Conservation (phyloP, 2,797 vertebrate species). For the Pagetopsis macropterus region DNA sequence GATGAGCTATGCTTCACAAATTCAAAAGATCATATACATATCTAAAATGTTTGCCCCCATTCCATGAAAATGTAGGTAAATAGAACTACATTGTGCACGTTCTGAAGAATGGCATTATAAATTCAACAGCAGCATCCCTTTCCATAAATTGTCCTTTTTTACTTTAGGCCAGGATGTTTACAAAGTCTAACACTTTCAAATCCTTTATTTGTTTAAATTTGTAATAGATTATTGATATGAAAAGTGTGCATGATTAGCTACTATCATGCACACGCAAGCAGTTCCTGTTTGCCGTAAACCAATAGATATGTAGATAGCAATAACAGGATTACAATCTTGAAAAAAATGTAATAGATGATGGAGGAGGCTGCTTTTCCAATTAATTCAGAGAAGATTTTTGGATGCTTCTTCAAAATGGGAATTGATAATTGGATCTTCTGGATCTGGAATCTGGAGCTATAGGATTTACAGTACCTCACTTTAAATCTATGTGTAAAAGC, state of each 20-base stretch:
- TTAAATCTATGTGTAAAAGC: not conserved
- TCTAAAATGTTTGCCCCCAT: not conserved
- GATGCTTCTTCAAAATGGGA: too few relatives aligned
- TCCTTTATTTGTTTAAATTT: not conserved
- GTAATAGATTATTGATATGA: not conserved
- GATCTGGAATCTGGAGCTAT: not conserved
- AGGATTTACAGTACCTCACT: not conserved
- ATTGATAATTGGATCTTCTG: not conserved
- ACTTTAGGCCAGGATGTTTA: not conserved
- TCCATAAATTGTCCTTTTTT: not conserved
- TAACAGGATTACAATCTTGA: not conserved
- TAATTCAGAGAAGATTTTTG: not conserved
- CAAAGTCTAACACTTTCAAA: not conserved
- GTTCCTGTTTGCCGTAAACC: not conserved
- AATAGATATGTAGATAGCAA: not conserved
- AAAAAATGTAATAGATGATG: not conserved
- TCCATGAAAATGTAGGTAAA: not conserved
- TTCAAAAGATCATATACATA: not conserved
- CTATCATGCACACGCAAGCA: not conserved
- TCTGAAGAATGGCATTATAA: not conserved
- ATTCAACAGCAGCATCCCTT: not conserved
- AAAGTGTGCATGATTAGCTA: not conserved
- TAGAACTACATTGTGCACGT: accelerated
- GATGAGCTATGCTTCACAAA: not conserved
- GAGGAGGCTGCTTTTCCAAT: not conserved